A percentile compares a stretch with the other conserved stretches of the same genome.
phyloP scores from a whole-genome alignment of 2,797 vertebrate species.

The Benthosema pterotum region DNA sequence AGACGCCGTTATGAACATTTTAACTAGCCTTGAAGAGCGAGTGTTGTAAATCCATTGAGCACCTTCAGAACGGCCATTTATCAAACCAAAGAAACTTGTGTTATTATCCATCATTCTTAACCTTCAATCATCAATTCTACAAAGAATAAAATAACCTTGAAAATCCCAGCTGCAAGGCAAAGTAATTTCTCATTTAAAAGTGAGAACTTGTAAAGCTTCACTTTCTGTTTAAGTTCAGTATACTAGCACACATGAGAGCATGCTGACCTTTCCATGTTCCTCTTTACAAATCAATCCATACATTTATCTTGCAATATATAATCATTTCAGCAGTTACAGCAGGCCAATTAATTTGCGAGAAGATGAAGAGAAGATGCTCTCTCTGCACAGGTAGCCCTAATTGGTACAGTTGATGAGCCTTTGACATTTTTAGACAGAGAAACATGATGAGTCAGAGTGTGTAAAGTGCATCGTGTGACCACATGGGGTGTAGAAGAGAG shows the following conservation, averaged over 20 bases:
- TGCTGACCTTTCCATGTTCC: slow-evolving; percentile 17
- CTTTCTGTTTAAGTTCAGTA: not conserved
- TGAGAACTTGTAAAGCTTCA: not conserved
- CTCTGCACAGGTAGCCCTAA: slow-evolving; percentile 36
- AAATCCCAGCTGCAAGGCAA: no score
- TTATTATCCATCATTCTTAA: no score
- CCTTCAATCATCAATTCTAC: no score
- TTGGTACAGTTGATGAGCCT: slow-evolving; percentile 46
- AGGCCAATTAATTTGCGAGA: slow-evolving; percentile 5
- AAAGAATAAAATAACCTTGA: no score
- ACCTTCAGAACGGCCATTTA: no score
- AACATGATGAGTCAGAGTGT: slow-evolving; percentile 56
- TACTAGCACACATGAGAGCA: not conserved
- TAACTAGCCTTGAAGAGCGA: no score
- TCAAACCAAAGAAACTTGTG: no score
- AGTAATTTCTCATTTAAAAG: no score
- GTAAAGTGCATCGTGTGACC: slow-evolving; percentile 49
- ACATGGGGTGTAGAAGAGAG: slow-evolving; percentile 51
- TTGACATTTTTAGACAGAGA: slow-evolving; percentile 62
- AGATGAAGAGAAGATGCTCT: slow-evolving; percentile 17
- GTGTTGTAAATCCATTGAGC: no score
- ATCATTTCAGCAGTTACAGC: slow-evolving; percentile 25
- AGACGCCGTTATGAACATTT: no score
- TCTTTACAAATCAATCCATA: not conserved
- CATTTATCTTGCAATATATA: slow-evolving; percentile 1